These are phyloP conservation scores for Tachypleus tridentatus DNA, from an alignment of 1,140 invertebrate species.

Conservation along the genomic window DNA sequence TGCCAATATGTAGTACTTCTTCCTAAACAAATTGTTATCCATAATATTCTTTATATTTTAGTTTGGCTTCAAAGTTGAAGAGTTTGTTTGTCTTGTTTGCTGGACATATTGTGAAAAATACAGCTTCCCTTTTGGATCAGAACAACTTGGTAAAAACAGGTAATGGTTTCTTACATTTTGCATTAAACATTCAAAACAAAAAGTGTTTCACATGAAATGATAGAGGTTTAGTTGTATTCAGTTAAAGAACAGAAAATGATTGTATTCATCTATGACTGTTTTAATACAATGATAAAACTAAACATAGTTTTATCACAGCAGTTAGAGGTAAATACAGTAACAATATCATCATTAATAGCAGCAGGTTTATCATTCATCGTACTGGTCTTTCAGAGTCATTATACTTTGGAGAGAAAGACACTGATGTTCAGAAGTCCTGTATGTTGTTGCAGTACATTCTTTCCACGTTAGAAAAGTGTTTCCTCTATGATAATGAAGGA, in stretches of 20 bases:
- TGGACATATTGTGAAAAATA: conserved; percentile 66
- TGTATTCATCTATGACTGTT: too few species aligned
- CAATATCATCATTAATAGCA: too few species aligned
- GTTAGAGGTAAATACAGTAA: too few species aligned
- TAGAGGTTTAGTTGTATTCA: too few species aligned
- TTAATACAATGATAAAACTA: too few species aligned
- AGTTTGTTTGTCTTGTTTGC: conserved; percentile 81
- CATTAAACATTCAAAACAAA: too few species aligned
- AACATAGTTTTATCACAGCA: too few species aligned
- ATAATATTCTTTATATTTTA: neutral
- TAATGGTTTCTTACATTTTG: neutral
- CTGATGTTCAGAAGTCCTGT: conserved; percentile 31
- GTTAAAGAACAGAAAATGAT: too few species aligned
- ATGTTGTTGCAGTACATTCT: conserved; percentile 53
- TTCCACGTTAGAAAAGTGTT: conserved; percentile 59
- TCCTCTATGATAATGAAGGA: conserved; percentile 60
- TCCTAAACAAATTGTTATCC: neutral
- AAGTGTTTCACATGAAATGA: too few species aligned
- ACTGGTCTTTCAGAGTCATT: neutral
- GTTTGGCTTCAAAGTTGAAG: conserved; percentile 64
- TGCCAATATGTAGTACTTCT: too few species aligned
- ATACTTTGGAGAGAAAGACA: conserved; percentile 5
- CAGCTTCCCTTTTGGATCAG: conserved; percentile 48
- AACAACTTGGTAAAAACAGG: conserved; percentile 28
- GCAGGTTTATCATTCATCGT: too few species aligned